Evolutionary conservation across 2,797 vertebrate species (phyloP), one percentile per base, ranked within the genome.

Genomic region (Coluber constrictor): DNA sequence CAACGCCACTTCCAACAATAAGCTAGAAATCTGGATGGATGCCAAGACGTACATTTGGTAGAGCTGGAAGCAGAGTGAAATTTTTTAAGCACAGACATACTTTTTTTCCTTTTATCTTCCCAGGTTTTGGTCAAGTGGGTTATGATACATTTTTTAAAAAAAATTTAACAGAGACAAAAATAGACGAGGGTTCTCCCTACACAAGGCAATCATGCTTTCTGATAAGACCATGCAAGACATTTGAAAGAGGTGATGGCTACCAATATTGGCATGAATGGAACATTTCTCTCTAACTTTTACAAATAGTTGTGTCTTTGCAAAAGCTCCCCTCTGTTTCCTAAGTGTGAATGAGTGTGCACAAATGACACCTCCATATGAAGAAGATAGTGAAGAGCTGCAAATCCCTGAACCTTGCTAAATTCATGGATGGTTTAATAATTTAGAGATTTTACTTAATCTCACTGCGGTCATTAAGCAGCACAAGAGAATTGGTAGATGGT

Each of bases 1-100:
- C 37, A 94, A 63, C 92, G 92, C 92, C 47, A 13, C 16, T 94
- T 94, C 93, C 86, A 89, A 93, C 95, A 27, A 47, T 43, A 94
- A 79, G 32, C 37, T 79, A 43, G 74, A 83, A 83, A 83, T 83
- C 37, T 83, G 74, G 37, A 83, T 91, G 91, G 94, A 89, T 8
- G 7, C 27, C 2, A 32, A n/a, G 89, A 89, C 70, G 89, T 92
- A 92, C 91, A 92, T 51, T 90, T 66, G 56, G 56, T 23, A 10
- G 5, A 57, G 12, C 43, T 43, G 54, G 9, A 83, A 90, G 54
- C 2, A 51, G 11, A 5, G 56, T 43, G 54, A 83, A 15, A 10
- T 0, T 47, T 83, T 37, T 37, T n/a, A 55, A 74, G 23, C 15
- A 55, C 18, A 13, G 27, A 10, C 16, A 29, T 59, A 0, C 54